These are phyloP conservation scores for Drepana arcuata DNA, from an alignment of 1,140 invertebrate species.

Conservation along the genomic window DNA sequence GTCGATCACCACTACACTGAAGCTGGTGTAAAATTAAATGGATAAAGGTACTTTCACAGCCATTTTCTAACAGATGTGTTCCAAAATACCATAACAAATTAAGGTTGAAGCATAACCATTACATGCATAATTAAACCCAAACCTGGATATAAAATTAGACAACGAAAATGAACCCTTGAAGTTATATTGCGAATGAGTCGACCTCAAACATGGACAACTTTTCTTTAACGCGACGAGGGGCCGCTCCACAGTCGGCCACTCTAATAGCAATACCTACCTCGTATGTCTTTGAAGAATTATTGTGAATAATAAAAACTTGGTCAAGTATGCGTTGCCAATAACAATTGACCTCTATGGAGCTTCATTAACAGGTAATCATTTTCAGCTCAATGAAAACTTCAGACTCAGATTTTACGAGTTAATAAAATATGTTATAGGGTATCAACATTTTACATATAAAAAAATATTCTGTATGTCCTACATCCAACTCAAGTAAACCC, in stretches of 20 bases:
- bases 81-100: too few relatives aligned
- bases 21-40: too few relatives aligned
- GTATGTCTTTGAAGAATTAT: conserved; percentile 8
- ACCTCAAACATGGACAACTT: conserved; percentile 35
- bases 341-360: conserved; percentile 11
- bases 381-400: too few relatives aligned
- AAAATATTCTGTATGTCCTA: too few relatives aligned
- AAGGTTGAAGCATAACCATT: too few relatives aligned
- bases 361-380: too few relatives aligned
- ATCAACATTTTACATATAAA: too few relatives aligned
- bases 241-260: neutral
- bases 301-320: conserved; percentile 17
- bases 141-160: conserved; percentile 2
- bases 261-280: neutral
- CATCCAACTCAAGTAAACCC: too few relatives aligned
- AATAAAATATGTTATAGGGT: too few relatives aligned
- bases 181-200: conserved; percentile 24
- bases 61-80: too few relatives aligned
- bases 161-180: conserved; percentile 25
- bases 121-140: neutral
- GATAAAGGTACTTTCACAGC: too few relatives aligned
- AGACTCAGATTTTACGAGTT: too few relatives aligned
- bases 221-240: conserved; percentile 18
- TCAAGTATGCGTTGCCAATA: conserved; percentile 18
- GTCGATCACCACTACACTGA: conserved; percentile 42